Evolutionary conservation across 2,888 invertebrate species (phyloP).

Genomic region (Polyploca ridens): DNA sequence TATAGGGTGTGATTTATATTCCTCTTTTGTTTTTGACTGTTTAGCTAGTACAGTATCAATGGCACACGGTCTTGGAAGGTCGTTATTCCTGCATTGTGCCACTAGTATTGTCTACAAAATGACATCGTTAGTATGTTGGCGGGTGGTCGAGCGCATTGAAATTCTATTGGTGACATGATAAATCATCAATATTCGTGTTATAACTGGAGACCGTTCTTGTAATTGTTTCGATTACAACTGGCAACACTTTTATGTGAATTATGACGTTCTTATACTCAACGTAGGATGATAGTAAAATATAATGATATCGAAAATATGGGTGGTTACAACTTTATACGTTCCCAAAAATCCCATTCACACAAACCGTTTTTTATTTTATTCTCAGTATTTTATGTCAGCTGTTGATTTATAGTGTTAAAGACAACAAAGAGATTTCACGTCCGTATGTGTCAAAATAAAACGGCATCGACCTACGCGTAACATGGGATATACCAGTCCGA

Average conservation of each 20-base stretch:
- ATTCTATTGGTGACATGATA: slow-evolving; percentile 78
- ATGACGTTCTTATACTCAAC: slow-evolving; percentile 18
- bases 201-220: slow-evolving; percentile 63
- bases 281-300: slow-evolving; percentile 1
- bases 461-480: slow-evolving; percentile 72
- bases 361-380: slow-evolving; percentile 49
- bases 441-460: slow-evolving; percentile 78
- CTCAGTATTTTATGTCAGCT: slow-evolving; percentile 62
- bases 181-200: slow-evolving; percentile 60
- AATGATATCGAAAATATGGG: background rate
- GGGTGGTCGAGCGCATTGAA: slow-evolving; percentile 80
- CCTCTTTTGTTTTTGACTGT: slow-evolving; percentile 82
- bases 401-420: slow-evolving; percentile 74
- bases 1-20: slow-evolving; percentile 77
- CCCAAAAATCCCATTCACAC: slow-evolving; percentile 55
- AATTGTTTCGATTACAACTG: slow-evolving; percentile 64
- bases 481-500: slow-evolving; percentile 60
- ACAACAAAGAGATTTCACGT: slow-evolving; percentile 73
- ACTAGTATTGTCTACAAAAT: slow-evolving; percentile 76
- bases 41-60: slow-evolving; percentile 76
- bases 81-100: slow-evolving; percentile 81
- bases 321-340: slow-evolving; percentile 7
- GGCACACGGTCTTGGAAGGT: slow-evolving; percentile 70
- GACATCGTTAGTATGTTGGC: slow-evolving; percentile 81
- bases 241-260: slow-evolving; percentile 53